Evolutionary conservation across 2,113 vertebrate species (phyloP).

Genomic region (Synodontis membranacea): DNA sequence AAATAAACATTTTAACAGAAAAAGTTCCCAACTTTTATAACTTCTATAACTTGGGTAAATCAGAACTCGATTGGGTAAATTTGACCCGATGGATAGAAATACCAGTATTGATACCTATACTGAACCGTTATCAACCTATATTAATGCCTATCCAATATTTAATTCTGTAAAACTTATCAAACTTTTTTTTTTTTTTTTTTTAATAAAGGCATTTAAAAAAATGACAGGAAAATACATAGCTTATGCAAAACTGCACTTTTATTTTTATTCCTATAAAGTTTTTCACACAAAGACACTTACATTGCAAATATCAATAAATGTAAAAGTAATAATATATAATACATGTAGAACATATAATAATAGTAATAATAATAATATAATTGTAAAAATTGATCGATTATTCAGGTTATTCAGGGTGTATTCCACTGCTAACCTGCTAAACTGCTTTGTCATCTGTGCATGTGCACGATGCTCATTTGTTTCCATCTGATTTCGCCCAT

Average conservation of each 20-base stretch:
- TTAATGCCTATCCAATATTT: background rate
- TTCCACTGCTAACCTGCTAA: background rate
- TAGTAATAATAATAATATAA: background rate
- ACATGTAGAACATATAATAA: no score
- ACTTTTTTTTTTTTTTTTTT: background rate
- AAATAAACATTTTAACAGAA: no score
- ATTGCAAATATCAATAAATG: background rate
- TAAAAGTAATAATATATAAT: no score
- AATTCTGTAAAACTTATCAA: background rate
- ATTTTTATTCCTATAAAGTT: background rate
- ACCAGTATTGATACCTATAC: background rate
- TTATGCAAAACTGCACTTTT: background rate
- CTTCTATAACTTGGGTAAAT: background rate
- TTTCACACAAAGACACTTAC: background rate
- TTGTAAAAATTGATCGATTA: no score
- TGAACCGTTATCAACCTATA: background rate
- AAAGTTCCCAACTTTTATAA: background rate
- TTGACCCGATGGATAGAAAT: background rate
- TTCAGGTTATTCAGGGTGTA: background rate
- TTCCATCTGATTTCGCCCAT: background rate
- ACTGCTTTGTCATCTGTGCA: background rate
- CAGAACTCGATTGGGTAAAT: no score
- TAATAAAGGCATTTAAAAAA: background rate
- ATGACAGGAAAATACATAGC: background rate
- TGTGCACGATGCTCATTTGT: background rate